Base-by-base conservation (phyloP, 2,113 vertebrate genomes). In the Epinephelus moara region DNA sequence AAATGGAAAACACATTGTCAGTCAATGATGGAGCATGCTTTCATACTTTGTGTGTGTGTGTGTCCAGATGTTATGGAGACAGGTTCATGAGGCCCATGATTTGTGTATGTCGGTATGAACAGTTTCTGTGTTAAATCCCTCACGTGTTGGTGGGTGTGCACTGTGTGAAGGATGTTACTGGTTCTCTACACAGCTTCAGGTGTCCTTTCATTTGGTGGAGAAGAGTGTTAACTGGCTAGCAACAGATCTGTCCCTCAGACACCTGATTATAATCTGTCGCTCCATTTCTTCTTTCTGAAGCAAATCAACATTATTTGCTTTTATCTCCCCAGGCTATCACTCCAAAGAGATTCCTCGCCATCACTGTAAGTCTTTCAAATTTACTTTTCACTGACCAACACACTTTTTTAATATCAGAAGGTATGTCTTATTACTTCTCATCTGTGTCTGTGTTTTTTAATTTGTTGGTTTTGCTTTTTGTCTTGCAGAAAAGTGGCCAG, bases 291-390 rank as follows among this genome's bases (percentile, higher is more conserved):
- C 21, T 55, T 50, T 15, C 30, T 57, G 3, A 62, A 52, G 8
- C 50, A 75, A 40, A 64, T 25, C 13, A 2, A 4, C 1, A 0
- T 33, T 0, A 25, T n/a, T 77, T 30, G 73, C 70, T 30, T 66
- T 57, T 15, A 0, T 82, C 62, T 62, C 86, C 79, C 23, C 69
- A 99, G 98, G 96, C 97, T 63, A 98, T 99, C 83, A 99, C 98
- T 91, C 98, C 98, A 76, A 99, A 99, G 91, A 96, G 98, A 93
- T 96, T 99, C 74, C 94, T 99, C 17, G 96, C 97, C 67, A 97
- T 98, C 81, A 96, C 96, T 5, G 98, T 99, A 94, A 97, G 98
- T 68, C 40, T 50, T 73, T 72, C 0, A 37, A 2, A 15, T 42
- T 3, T 1, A 0, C 25, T 30, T 53, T 64, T 2, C 59, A 13